Percentiles rank a stretch among this genome's conserved stretches.
Evolutionary conservation across 2,113 vertebrate genomes (phyloP).

Genomic region (Pristiophorus japonicus): DNA sequence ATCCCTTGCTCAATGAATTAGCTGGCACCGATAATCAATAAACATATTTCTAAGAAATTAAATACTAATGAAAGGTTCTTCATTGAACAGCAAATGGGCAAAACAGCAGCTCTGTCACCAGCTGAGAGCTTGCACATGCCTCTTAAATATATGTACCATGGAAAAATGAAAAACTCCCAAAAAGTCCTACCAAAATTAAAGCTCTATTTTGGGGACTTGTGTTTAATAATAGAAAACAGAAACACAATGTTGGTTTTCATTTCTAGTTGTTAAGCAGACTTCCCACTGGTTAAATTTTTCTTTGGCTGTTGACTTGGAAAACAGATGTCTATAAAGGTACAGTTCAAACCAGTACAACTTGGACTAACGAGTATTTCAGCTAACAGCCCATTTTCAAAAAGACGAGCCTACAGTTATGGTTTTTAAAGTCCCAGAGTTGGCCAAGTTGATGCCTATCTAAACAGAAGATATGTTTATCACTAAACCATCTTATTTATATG

Average conservation of each 20-base stretch:
- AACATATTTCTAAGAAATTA: background rate
- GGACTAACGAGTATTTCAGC: background rate
- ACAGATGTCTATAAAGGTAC: background rate
- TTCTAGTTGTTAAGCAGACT: background rate
- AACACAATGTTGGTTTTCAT: background rate
- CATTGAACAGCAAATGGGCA: background rate
- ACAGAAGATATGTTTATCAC: background rate
- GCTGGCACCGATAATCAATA: background rate
- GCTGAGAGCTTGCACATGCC: too few relatives aligned
- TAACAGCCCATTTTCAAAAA: background rate
- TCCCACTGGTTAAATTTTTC: background rate
- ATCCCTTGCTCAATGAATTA: background rate
- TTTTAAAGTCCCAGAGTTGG: background rate
- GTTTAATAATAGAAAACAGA: background rate
- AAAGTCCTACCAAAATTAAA: background rate
- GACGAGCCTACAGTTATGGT: background rate
- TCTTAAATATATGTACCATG: background rate
- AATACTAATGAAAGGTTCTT: background rate
- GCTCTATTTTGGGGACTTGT: background rate
- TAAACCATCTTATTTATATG: background rate
- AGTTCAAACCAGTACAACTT: background rate
- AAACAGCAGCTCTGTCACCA: background rate
- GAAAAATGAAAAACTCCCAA: background rate
- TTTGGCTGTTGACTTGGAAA: background rate
- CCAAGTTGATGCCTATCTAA: background rate